These are phyloP conservation scores for Zaprionus africanus DNA, from an alignment of 1,140 invertebrate species.

Conservation along the genomic window DNA sequence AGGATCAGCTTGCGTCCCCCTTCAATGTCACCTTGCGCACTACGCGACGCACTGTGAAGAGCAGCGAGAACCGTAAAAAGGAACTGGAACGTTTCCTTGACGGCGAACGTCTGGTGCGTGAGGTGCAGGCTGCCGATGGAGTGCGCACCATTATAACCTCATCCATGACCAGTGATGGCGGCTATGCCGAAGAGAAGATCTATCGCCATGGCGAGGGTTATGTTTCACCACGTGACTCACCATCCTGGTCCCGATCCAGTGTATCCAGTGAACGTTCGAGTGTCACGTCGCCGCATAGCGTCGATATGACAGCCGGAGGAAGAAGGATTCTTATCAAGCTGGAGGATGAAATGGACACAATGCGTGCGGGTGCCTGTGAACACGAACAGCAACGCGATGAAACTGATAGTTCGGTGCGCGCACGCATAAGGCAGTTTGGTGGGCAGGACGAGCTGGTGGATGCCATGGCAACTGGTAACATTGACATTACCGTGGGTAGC, in stretches of 20 bases:
- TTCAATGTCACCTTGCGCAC: constrained; percentile 82
- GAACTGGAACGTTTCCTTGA: constrained; percentile 73
- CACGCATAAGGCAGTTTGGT: constrained; percentile 64
- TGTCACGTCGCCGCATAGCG: constrained; percentile 71
- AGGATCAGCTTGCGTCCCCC: constrained; percentile 86
- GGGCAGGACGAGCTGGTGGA: constrained; percentile 52
- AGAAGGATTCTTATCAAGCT: constrained; percentile 75
- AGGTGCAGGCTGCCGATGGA: constrained; percentile 69
- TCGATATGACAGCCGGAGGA: constrained; percentile 78
- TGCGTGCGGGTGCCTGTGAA: constrained; percentile 9
- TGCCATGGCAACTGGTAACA: constrained; percentile 79
- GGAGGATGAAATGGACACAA: constrained; percentile 62
- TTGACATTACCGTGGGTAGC: constrained; percentile 83
- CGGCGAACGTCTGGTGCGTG: constrained; percentile 67
- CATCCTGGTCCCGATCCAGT: constrained; percentile 68
- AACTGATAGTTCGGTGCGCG: constrained; percentile 65
- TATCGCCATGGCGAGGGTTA: constrained; percentile 82
- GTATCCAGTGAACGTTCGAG: constrained; percentile 71
- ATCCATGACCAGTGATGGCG: constrained; percentile 77
- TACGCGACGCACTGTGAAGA: constrained; percentile 60
- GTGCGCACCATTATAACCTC: constrained; percentile 80
- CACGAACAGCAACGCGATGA: constrained; percentile 60
- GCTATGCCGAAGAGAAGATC: constrained; percentile 78
- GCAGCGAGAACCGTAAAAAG: constrained; percentile 45
- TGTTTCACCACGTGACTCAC: constrained; percentile 71